Base-by-base conservation (phyloP, 1,140 invertebrate genomes). In the Oryctes rhinoceros region DNA sequence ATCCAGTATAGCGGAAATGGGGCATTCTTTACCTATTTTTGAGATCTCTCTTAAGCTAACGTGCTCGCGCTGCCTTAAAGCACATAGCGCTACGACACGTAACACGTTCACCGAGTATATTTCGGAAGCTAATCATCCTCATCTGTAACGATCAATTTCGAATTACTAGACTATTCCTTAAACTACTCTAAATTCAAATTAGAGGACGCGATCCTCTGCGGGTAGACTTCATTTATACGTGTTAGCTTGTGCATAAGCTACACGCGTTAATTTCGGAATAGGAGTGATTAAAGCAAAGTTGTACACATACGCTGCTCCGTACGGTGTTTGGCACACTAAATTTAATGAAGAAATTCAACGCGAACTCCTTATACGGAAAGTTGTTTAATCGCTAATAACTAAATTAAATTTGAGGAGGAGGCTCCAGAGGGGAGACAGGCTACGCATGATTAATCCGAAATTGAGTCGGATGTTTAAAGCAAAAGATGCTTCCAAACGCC, bases 211-310 rank as follows among this genome's bases (percentile, higher is more conserved):
- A 20, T 20, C 9, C 53, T 62, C 53, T 62, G 15, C 5, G 53
- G 53, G 13, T n/a, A 20, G 53, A 62, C 53, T 62, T 62, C 53
- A 62, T 62, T 13, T 62, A 62, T 62, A 20, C 7, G 2, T 30
- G 7, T 20, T 5, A 62, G 15, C 20, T 20, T n/a, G 53, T 20
- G 53, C 53, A 62, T 62, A 62, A 62, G 13, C 7, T 62, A 62
- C 53, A 20, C 15, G 20, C 53, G 53, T 62, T 62, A 62, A 62
- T 62, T 62, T 62, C 53, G 53, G 5, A 62, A 62, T 62, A 0
- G 53, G 15, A 62, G 5, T 67, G 11, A 67, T 67, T 67, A 67
- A 67, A 67, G 65, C 30, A 24, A 67, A 67, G 13, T 67, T 67
- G 65, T 67, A 67, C 65, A 24, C 10, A 24, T n/a, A 24, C 49